Conservation (phyloP, 2,888 invertebrate species). For the Drosophila macrospina region DNA sequence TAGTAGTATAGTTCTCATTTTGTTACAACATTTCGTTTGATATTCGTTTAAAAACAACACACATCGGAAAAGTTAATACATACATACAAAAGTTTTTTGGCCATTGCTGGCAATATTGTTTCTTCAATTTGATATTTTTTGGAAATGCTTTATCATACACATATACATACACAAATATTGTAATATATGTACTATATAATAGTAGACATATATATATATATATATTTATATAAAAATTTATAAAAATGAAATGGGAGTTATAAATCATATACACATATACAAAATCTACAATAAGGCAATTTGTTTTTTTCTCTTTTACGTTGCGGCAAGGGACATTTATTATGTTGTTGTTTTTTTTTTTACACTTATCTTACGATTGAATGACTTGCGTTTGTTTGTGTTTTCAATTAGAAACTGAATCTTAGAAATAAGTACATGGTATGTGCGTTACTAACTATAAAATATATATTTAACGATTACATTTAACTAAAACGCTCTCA, state of each 20-base stretch:
- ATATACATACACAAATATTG: constrained; percentile 37
- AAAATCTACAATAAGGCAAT: constrained; percentile 76
- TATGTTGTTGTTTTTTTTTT: background rate
- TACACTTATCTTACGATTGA: constrained; percentile 3
- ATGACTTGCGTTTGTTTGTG: constrained; percentile 2
- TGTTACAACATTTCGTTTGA: constrained; percentile 50
- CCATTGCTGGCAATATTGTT: constrained; percentile 32
- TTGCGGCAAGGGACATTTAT: constrained; percentile 7
- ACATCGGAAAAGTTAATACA: constrained; percentile 48
- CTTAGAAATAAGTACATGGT: constrained; percentile 75
- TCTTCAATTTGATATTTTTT: constrained; percentile 54
- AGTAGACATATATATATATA: constrained; percentile 41
- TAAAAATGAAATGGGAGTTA: constrained; percentile 51
- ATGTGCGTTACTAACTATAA: constrained; percentile 60
- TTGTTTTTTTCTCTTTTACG: constrained; percentile 10
- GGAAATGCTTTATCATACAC: constrained; percentile 49
- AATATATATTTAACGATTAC: constrained; percentile 37
- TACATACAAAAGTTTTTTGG: constrained; percentile 45
- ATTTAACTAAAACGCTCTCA: constrained; percentile 42
- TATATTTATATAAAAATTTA: constrained; percentile 59
- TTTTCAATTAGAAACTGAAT: constrained; percentile 50
- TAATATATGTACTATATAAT: constrained; percentile 50
- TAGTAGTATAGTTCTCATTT: constrained; percentile 18
- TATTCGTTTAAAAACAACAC: constrained; percentile 38
- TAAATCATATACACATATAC: constrained; percentile 74